Percentiles rank a stretch among this genome's conserved stretches.
These are phyloP conservation scores for Deroptyus accipitrinus DNA, from an alignment of 2,113 vertebrate species.

Conservation along the genomic window DNA sequence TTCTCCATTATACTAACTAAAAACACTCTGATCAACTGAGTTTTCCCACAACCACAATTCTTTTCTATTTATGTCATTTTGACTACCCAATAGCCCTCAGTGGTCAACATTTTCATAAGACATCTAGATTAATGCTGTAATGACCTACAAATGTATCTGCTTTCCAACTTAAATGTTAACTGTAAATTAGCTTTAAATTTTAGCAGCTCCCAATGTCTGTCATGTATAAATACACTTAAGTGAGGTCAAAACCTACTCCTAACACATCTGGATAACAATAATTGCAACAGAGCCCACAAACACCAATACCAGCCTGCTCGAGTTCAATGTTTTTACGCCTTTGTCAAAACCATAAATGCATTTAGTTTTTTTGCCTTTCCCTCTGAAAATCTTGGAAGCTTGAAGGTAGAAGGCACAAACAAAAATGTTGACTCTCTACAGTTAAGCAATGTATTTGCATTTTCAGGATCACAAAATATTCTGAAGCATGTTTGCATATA, in stretches of 20 bases:
- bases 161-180: background rate
- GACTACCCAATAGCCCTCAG: background rate
- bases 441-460: background rate
- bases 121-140: background rate
- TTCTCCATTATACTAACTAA: constrained; percentile 8
- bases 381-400: background rate
- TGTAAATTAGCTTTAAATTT: background rate
- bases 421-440: background rate
- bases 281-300: background rate
- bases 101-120: background rate
- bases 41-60: fast-evolving
- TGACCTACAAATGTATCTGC: background rate
- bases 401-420: background rate
- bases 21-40: background rate
- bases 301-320: background rate
- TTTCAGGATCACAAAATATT: background rate
- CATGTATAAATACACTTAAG: background rate
- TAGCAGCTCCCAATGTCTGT: background rate
- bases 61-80: background rate
- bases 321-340: background rate
- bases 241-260: background rate
- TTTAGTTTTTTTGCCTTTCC: background rate
- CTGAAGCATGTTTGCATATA: background rate
- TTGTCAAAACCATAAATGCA: background rate
- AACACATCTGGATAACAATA: background rate